These are phyloP conservation scores for Seira sanloemensis DNA, from an alignment of 2,888 invertebrate genomes.

Conservation along the genomic window DNA sequence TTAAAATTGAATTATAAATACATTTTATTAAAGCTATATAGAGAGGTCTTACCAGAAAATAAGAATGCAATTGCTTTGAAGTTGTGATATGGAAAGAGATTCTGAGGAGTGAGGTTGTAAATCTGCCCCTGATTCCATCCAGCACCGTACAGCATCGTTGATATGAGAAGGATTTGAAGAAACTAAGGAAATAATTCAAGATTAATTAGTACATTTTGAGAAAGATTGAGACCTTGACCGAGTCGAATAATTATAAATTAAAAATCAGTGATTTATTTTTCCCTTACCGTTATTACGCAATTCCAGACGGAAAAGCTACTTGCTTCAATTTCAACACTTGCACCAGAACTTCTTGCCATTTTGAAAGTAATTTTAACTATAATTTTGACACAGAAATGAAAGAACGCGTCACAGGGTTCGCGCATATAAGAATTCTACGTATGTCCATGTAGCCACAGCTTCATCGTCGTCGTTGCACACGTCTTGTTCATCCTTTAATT, in stretches of 20 bases:
- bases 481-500: too few relatives aligned
- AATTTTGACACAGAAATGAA: too few relatives aligned
- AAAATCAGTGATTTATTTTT: too few relatives aligned
- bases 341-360: not conserved
- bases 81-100: constrained; percentile 8
- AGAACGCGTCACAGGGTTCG: too few relatives aligned
- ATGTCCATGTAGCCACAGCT: too few relatives aligned
- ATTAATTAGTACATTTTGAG: not conserved
- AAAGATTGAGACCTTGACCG: not conserved
- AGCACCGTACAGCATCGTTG: constrained; percentile 41
- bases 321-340: constrained; percentile 45
- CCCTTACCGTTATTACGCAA: constrained; percentile 51
- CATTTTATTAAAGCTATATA: not conserved
- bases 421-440: too few relatives aligned
- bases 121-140: constrained; percentile 28
- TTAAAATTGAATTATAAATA: not conserved
- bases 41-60: constrained; percentile 39
- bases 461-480: too few relatives aligned
- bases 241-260: not conserved
- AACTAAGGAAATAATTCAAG: constrained; percentile 6
- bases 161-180: constrained; percentile 48
- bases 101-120: constrained; percentile 31
- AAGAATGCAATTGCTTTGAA: constrained; percentile 49
- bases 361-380: too few relatives aligned
- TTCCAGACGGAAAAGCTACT: constrained; percentile 57